A percentile compares a stretch with the other conserved stretches of the same genome.
phyloP scores from a whole-genome alignment of 1,140 invertebrate genomes.

The Probaryconus sp. region DNA sequence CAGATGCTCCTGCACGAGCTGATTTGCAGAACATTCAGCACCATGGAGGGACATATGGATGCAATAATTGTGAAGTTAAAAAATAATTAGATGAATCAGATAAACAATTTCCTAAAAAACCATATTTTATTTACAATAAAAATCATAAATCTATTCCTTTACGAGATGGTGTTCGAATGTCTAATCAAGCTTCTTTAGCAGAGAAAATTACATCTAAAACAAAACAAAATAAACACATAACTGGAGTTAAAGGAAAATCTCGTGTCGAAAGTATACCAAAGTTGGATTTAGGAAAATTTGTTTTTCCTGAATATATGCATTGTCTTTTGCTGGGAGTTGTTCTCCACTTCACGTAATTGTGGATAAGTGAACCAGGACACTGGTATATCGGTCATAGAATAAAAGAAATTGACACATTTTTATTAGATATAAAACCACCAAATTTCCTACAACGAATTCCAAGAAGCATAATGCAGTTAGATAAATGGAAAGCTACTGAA shows the following conservation, averaged over 20 bases:
- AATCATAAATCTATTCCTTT: slow-evolving; percentile 5
- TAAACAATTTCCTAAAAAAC: too few relatives aligned
- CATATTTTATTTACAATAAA: slow-evolving; percentile 16
- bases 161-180: not conserved
- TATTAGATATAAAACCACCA: slow-evolving; percentile 40
- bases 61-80: slow-evolving; percentile 57
- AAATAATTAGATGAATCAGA: slow-evolving; percentile 5
- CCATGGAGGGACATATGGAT: slow-evolving; percentile 46
- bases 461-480: slow-evolving; percentile 7
- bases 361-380: slow-evolving; percentile 18
- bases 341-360: slow-evolving; percentile 21
- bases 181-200: not conserved
- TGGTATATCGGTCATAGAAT: slow-evolving; percentile 28
- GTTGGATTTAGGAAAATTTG: slow-evolving; percentile 41
- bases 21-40: slow-evolving; percentile 56
- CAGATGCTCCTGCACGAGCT: slow-evolving; percentile 57
- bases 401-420: slow-evolving; percentile 33
- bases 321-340: slow-evolving; percentile 34
- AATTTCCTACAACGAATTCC: slow-evolving; percentile 35
- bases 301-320: slow-evolving; percentile 55
- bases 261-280: slow-evolving; percentile 34
- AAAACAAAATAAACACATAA: slow-evolving; percentile 1
- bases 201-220: not conserved
- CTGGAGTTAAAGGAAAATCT: slow-evolving; percentile 47
- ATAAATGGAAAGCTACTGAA: slow-evolving; percentile 53